These are phyloP conservation scores for Nesogale talazaci DNA, from an alignment of 2,113 vertebrate genomes.

Conservation along the genomic window DNA sequence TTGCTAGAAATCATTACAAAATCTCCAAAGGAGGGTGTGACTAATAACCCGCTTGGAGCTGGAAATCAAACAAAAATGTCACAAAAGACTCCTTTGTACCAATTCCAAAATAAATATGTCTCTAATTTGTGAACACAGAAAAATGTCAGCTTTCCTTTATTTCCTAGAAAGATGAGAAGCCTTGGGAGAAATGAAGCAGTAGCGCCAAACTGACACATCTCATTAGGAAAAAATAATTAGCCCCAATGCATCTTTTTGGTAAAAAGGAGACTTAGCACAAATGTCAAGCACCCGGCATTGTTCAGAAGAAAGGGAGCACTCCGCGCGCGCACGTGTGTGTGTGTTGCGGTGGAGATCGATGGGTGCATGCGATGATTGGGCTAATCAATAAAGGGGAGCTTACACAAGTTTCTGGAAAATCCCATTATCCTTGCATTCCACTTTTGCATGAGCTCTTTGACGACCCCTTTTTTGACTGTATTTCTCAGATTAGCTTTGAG, in stretches of 20 bases:
- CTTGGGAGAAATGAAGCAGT: not conserved
- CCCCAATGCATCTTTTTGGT: slow-evolving; percentile 15
- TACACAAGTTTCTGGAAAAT: no score
- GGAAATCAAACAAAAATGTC: not conserved
- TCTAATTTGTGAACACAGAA: slow-evolving; percentile 22
- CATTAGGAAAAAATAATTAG: slow-evolving; percentile 66
- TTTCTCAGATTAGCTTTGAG: slow-evolving; percentile 3
- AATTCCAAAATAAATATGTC: slow-evolving; percentile 40
- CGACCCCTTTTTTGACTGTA: no score
- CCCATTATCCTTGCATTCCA: no score
- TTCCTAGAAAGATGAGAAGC: slow-evolving; percentile 52
- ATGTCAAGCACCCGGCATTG: not conserved
- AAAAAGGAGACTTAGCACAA: slow-evolving; percentile 41
- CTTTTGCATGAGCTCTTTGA: no score
- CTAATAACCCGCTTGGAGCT: slow-evolving; percentile 6
- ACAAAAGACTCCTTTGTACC: slow-evolving; percentile 53
- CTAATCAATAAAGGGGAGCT: not conserved
- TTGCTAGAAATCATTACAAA: not conserved
- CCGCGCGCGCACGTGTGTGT: not conserved
- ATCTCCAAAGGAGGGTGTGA: slow-evolving; percentile 22
- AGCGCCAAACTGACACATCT: slow-evolving; percentile 26
- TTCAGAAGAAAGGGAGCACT: slow-evolving; percentile 27
- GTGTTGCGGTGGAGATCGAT: no score
- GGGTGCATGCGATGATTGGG: not conserved
- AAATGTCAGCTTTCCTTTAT: slow-evolving; percentile 48